Evolutionary conservation across 1,140 invertebrate species (phyloP).

Genomic region (Drosophila bocki): DNA sequence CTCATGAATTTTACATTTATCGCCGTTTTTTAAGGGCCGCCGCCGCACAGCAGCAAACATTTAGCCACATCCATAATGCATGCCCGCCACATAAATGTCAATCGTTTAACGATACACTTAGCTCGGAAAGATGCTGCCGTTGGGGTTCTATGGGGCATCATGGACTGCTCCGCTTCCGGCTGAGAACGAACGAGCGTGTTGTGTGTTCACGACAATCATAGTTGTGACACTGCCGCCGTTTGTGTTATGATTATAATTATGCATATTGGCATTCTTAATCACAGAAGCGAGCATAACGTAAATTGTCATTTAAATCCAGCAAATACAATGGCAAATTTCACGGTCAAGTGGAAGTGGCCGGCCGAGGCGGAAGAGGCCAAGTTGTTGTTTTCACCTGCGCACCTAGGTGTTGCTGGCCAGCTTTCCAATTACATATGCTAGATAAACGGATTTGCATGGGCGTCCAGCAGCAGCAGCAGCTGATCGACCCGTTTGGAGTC

Average conservation of each 20-base stretch:
- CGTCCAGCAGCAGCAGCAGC: constrained; percentile 24
- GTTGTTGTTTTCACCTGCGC: constrained; percentile 67
- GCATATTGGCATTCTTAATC: constrained; percentile 72
- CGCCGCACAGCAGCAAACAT: constrained; percentile 20
- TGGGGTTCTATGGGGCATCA: constrained; percentile 31
- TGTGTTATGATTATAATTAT: constrained; percentile 59
- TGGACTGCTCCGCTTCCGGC: constrained; percentile 60
- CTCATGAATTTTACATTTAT: constrained; percentile 48
- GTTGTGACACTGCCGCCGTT: constrained; percentile 39
- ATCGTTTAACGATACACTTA: constrained; percentile 57
- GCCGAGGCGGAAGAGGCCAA: constrained; percentile 63
- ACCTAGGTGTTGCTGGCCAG: constrained; percentile 64
- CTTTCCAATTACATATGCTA: constrained; percentile 77
- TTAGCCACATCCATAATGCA: constrained; percentile 16
- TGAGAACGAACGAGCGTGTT: constrained; percentile 36
- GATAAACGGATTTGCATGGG: constrained; percentile 64
- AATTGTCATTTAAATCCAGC: constrained; percentile 77
- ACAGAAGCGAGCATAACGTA: constrained; percentile 51
- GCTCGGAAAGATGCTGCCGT: constrained; percentile 6
- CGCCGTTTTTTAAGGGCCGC: constrained; percentile 28
- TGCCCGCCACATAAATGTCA: constrained; percentile 25
- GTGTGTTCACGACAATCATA: constrained; percentile 38
- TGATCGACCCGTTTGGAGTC: constrained; percentile 62
- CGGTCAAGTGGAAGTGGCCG: constrained; percentile 69
- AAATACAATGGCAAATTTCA: constrained; percentile 65